phyloP scores from a whole-genome alignment of 2,113 vertebrate genomes.

The Arizona elegans region DNA sequence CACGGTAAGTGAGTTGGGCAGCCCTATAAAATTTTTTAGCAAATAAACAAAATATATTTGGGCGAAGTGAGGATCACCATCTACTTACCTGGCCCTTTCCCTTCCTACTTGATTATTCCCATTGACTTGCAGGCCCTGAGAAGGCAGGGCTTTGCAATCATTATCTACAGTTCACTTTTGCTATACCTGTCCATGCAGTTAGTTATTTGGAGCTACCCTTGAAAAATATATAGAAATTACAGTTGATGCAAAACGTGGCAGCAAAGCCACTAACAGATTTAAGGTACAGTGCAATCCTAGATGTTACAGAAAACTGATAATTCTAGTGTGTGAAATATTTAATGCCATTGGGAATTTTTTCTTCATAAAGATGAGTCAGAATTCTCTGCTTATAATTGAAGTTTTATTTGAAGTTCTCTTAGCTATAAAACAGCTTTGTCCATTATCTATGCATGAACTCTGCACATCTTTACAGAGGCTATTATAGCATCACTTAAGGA shows the following conservation, averaged over 20 bases:
- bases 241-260: not conserved
- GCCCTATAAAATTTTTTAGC: not conserved
- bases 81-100: not conserved
- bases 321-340: not conserved
- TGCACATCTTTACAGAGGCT: not conserved
- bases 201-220: not conserved
- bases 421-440: not conserved
- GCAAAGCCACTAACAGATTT: not conserved
- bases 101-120: not conserved
- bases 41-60: not conserved
- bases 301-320: not conserved
- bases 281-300: not conserved
- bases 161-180: not conserved
- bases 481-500: not conserved
- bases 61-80: not conserved
- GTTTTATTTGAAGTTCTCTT: not conserved
- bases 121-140: not conserved
- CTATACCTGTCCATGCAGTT: not conserved
- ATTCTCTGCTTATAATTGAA: not conserved
- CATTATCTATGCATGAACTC: not conserved
- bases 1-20: not conserved
- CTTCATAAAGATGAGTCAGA: not conserved
- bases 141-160: not conserved
- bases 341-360: not conserved
- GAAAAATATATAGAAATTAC: not conserved